Conservation (phyloP, 2,888 invertebrate genomes). For the Augochlorella aurata region DNA sequence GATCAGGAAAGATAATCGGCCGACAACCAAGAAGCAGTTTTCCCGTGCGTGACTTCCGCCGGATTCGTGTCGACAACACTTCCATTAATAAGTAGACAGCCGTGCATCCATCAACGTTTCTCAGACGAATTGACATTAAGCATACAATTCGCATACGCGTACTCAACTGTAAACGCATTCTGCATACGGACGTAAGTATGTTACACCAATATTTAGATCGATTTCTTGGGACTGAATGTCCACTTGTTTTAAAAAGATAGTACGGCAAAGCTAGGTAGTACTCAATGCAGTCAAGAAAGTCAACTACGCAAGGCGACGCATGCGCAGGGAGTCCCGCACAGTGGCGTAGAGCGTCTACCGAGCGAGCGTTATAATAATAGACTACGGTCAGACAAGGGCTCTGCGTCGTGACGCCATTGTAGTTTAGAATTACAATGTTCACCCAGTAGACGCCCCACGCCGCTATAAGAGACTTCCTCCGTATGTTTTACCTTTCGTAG, state of each 20-base stretch:
- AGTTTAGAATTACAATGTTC: too few species aligned
- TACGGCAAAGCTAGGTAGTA: too few species aligned
- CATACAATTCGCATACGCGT: not conserved
- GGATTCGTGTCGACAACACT: constrained; percentile 48
- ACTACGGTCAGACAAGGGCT: too few species aligned
- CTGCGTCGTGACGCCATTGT: too few species aligned
- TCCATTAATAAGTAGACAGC: constrained; percentile 43
- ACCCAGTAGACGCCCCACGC: too few species aligned
- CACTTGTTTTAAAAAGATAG: not conserved
- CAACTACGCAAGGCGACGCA: too few species aligned
- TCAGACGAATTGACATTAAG: constrained; percentile 9
- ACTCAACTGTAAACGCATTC: not conserved
- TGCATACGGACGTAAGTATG: not conserved
- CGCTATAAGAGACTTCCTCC: too few species aligned
- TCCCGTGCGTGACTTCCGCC: constrained; percentile 53
- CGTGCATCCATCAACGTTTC: constrained; percentile 1
- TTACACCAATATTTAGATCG: not conserved
- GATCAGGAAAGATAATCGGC: constrained; percentile 36
- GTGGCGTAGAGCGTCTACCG: too few species aligned
- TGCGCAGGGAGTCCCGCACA: too few species aligned
- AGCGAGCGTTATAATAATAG: too few species aligned
- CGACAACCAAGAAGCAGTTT: constrained; percentile 38
- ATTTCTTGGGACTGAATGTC: not conserved
- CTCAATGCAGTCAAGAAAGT: too few species aligned
- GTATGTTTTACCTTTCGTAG: too few species aligned